Evolutionary conservation across 2,797 vertebrate species (phyloP).

Genomic region (Nasua narica): DNA sequence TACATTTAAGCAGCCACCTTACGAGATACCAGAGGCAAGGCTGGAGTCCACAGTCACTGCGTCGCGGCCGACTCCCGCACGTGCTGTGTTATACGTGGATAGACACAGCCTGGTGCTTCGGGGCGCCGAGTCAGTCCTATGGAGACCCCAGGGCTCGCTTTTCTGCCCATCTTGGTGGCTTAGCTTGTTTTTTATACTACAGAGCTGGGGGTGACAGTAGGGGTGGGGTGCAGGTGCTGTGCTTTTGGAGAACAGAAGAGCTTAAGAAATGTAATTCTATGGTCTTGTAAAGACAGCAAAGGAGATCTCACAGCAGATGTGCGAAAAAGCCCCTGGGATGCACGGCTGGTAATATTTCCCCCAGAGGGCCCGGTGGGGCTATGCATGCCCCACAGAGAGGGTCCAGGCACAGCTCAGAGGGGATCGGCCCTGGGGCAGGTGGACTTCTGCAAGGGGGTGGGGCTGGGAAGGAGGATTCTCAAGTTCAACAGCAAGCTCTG

Average conservation of each 20-base stretch:
- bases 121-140: accelerated
- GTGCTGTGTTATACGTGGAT: neutral
- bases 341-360: neutral
- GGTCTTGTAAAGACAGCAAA: neutral
- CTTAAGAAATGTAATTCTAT: neutral
- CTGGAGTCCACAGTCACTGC: neutral
- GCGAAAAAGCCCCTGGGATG: accelerated
- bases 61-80: neutral
- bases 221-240: neutral
- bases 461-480: neutral
- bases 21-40: neutral
- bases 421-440: neutral
- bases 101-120: accelerated
- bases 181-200: neutral
- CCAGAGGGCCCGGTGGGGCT: neutral
- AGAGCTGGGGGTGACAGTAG: too few relatives aligned
- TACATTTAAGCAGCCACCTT: neutral
- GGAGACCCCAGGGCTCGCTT: accelerated
- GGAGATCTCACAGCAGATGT: neutral
- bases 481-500: neutral
- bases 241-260: neutral
- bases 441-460: neutral
- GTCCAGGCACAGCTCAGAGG: neutral
- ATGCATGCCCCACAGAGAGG: neutral
- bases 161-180: accelerated